Conservation (phyloP, 2,113 vertebrate species). For the Tragelaphus imberbis region DNA sequence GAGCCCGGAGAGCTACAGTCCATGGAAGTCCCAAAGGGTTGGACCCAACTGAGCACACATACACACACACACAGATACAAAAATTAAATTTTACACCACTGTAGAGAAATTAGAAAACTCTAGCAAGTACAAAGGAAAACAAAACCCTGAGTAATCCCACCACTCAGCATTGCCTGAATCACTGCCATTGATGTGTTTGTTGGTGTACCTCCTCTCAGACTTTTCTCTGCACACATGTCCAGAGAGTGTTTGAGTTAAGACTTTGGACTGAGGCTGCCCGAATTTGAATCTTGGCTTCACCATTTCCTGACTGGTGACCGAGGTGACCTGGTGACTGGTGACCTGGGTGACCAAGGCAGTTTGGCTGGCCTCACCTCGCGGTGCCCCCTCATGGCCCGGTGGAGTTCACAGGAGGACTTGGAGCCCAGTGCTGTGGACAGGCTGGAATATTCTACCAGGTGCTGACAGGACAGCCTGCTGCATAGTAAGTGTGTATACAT, state of each 20-base stretch:
- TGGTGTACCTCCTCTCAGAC: not conserved
- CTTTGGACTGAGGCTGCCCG: not conserved
- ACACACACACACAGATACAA: not conserved
- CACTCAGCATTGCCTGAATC: no score
- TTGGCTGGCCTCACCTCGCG: not conserved
- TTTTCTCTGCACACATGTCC: not conserved
- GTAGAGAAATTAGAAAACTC: not conserved
- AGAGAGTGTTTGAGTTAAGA: not conserved
- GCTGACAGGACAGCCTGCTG: not conserved
- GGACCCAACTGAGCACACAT: not conserved
- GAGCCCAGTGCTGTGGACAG: no score
- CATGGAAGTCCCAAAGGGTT: not conserved
- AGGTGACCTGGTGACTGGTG: no score
- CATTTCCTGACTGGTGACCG: not conserved
- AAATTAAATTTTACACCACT: not conserved
- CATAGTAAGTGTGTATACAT: not conserved
- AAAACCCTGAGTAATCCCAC: not conserved
- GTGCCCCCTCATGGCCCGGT: not conserved
- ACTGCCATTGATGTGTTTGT: not conserved
- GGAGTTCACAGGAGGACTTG: not conserved
- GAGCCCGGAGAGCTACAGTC: not conserved
- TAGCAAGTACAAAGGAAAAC: not conserved
- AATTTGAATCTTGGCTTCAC: not conserved
- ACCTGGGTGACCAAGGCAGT: not conserved
- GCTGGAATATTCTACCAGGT: not conserved